Conservation (phyloP, 1,140 invertebrate species). For the Araneus ventricosus region DNA sequence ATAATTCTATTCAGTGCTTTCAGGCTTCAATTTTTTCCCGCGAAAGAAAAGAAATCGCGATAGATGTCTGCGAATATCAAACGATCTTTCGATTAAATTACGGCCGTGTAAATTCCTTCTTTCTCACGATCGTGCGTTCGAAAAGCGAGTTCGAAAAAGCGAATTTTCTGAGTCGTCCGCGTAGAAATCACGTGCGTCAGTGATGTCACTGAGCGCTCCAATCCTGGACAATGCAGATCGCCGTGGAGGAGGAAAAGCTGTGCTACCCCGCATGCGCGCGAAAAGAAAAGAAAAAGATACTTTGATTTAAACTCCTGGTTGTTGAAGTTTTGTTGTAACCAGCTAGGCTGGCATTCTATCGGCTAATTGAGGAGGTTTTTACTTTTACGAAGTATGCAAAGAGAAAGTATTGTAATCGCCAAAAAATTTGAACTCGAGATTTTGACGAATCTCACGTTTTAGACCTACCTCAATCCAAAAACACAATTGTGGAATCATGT, state of each 20-base stretch:
- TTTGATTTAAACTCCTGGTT: too few relatives aligned
- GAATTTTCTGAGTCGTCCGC: background rate
- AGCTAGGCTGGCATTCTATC: too few relatives aligned
- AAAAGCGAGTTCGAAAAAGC: background rate
- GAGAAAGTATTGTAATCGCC: too few relatives aligned
- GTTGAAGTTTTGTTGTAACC: too few relatives aligned
- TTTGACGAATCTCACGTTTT: too few relatives aligned
- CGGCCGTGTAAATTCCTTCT: background rate
- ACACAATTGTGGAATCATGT: too few relatives aligned
- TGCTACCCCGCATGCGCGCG: background rate
- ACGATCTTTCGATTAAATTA: background rate
- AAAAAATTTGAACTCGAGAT: too few relatives aligned
- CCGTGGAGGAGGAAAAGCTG: background rate
- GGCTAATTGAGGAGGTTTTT: too few relatives aligned
- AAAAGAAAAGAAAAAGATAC: background rate
- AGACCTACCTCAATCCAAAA: too few relatives aligned
- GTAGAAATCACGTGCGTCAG: background rate
- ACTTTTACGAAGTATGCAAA: too few relatives aligned
- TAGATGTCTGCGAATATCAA: background rate
- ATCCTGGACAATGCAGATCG: background rate
- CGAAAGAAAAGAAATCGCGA: background rate
- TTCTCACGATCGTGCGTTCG: background rate
- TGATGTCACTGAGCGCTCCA: background rate
- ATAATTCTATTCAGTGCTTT: too few relatives aligned
- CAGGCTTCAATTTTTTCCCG: background rate